Base-by-base conservation (phyloP, 2,888 invertebrate species). In the Drosophila austrosaltans region DNA sequence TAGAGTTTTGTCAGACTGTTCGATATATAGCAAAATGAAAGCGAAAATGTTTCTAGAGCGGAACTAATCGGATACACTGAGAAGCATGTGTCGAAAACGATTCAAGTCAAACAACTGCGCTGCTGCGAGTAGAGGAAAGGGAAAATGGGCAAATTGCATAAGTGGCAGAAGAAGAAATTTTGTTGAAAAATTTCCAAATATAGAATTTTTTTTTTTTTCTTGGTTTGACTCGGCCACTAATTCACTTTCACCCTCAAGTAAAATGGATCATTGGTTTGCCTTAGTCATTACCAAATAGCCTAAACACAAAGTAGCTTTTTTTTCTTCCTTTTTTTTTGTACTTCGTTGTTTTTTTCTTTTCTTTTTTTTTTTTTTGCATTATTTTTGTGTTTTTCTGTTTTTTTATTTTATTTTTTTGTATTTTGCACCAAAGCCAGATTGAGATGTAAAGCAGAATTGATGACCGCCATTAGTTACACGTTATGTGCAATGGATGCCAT, bases 401-500 rank as follows among this genome's bases (percentile, higher is more conserved):
- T 22, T 32, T 63, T 53, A 62, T 53, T 58, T 56, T 60, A 62
- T 57, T 76, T 66, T 58, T 30, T 66, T 69, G 60, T 54, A 57
- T 73, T 72, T 78, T 77, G 79, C 72, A 76, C 89, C 79, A 87
- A 90, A 91, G 91, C 91, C 92, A 93, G 93, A 93, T 93, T 93
- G 93, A 93, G 93, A 92, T 93, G 93, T 93, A 93, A 93, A 93
- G 92, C 91, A 92, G 92, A 93, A 93, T 93, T 93, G 93, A 93
- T 93, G 92, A 91, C 91, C 87, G 90, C 91, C 92, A 93, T 93
- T 92, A 92, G 93, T 92, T 92, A 92, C 93, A 92, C 92, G 92
- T 92, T 92, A 92, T 92, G 91, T 92, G 92, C 93, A 92, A 93
- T 92, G 93, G 92, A 92, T 92, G 91, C 93, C 92, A 92, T 92